Conservation (phyloP, 2,888 invertebrate species). For the Catocala sponsa region DNA sequence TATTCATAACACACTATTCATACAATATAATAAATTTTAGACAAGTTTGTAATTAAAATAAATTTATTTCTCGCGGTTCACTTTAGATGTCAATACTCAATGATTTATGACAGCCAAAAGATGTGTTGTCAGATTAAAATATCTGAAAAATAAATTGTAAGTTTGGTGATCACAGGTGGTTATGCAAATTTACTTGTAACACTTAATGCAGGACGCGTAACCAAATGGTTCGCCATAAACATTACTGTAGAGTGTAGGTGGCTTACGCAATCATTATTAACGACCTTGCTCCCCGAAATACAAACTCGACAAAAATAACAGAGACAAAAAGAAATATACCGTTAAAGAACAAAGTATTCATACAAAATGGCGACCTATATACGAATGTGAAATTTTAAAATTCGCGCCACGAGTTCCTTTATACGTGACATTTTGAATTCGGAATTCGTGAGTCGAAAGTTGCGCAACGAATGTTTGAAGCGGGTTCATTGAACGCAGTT, state of each 20-base stretch:
- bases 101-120: constrained; percentile 3
- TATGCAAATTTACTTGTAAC: not conserved
- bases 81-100: no score
- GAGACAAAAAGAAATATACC: constrained; percentile 41
- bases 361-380: constrained; percentile 69
- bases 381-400: constrained; percentile 71
- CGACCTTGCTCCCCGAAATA: constrained; percentile 49
- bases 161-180: not conserved
- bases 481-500: constrained; percentile 81
- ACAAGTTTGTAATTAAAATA: constrained; percentile 26
- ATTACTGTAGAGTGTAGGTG: constrained; percentile 23
- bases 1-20: constrained; percentile 54
- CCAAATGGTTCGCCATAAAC: constrained; percentile 24
- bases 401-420: constrained; percentile 65
- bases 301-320: constrained; percentile 28
- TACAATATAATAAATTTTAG: constrained; percentile 30
- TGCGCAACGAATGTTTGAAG: constrained; percentile 65
- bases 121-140: constrained; percentile 1
- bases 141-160: not conserved
- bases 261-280: constrained; percentile 41
- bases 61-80: constrained; percentile 2
- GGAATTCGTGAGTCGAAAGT: constrained; percentile 57
- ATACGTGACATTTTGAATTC: constrained; percentile 60
- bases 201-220: constrained; percentile 27
- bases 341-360: constrained; percentile 57